These are phyloP conservation scores for Oscheius sp. DNA, from an alignment of 2,888 invertebrate species.

Conservation along the genomic window DNA sequence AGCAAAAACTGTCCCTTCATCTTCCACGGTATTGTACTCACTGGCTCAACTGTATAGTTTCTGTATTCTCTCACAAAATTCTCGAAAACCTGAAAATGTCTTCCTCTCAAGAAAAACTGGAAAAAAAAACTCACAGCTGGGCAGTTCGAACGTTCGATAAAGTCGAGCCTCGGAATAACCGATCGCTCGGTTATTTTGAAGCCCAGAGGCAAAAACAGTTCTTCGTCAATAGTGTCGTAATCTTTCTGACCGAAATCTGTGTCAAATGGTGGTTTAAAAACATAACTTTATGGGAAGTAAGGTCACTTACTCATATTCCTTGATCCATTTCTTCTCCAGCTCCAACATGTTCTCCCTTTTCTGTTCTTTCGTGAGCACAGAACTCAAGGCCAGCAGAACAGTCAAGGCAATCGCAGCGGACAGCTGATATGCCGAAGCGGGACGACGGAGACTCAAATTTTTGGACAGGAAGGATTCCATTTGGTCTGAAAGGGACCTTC, in stretches of 20 bases:
- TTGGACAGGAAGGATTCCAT: too few relatives aligned
- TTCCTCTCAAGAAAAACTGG: too few relatives aligned
- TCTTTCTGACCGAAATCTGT: neutral
- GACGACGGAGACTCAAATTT: too few relatives aligned
- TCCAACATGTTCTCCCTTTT: too few relatives aligned
- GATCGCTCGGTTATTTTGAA: neutral
- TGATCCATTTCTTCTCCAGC: too few relatives aligned
- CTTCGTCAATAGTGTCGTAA: neutral
- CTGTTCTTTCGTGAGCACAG: too few relatives aligned
- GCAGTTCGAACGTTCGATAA: neutral
- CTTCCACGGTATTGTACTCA: neutral
- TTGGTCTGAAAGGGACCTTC: too few relatives aligned
- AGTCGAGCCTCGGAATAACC: neutral
- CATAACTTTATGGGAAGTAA: too few relatives aligned
- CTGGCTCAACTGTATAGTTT: slow-evolving; percentile 8
- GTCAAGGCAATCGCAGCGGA: too few relatives aligned
- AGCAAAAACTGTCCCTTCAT: slow-evolving; percentile 5
- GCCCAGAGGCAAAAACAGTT: neutral
- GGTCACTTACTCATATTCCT: too few relatives aligned
- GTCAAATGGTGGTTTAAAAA: neutral
- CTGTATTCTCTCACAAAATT: neutral
- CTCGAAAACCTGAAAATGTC: neutral
- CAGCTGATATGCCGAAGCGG: too few relatives aligned
- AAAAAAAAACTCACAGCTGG: neutral
- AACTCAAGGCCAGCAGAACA: too few relatives aligned